Percentiles rank a stretch among this genome's conserved stretches.
phyloP scores from a whole-genome alignment of 2,113 vertebrate species.

The Columba janthina region DNA sequence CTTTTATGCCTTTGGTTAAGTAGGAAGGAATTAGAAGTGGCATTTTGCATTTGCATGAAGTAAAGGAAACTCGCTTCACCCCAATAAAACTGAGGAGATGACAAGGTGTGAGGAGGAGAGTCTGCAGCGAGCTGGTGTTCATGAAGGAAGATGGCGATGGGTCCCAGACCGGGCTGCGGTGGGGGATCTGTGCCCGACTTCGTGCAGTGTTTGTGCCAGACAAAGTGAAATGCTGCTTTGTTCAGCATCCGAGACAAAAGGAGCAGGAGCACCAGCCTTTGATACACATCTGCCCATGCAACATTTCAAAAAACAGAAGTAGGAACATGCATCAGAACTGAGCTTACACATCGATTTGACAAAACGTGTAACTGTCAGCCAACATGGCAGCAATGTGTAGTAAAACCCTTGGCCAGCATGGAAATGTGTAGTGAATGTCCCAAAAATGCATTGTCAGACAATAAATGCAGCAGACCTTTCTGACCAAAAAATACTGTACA shows the following conservation, averaged over 20 bases:
- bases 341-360: background rate
- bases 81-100: accelerated
- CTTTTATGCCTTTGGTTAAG: too few relatives aligned
- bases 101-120: background rate
- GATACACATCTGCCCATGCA: background rate
- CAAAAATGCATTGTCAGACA: background rate
- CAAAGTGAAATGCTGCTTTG: background rate
- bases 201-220: background rate
- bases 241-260: background rate
- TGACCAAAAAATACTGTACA: background rate
- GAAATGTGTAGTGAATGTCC: background rate
- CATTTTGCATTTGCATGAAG: background rate
- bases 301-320: background rate
- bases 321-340: background rate
- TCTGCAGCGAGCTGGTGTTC: accelerated
- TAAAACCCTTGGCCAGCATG: background rate
- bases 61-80: background rate
- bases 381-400: background rate
- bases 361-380: background rate
- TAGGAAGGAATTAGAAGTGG: background rate
- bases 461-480: background rate
- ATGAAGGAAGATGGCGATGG: accelerated
- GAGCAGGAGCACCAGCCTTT: background rate
- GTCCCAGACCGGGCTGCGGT: background rate
- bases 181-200: accelerated